Base-by-base conservation (phyloP, 2,888 invertebrate genomes). In the Tiliacea citrago region DNA sequence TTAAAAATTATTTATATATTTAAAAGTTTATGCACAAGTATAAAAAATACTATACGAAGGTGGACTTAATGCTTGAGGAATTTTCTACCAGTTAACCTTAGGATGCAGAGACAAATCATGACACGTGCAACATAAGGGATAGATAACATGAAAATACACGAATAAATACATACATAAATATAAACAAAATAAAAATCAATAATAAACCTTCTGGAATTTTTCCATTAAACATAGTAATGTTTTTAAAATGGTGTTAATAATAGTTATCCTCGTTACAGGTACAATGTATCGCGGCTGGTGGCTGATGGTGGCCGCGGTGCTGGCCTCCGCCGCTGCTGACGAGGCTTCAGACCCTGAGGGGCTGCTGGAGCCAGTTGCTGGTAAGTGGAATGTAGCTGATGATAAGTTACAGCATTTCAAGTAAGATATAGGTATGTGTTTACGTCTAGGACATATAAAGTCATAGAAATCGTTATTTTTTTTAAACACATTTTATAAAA, bases 291-390 rank as follows among this genome's bases (percentile, higher is more conserved):
- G 83, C 60, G 58, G 89, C 79, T 90, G 90, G 89, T 94, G 92
- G 93, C 72, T 93, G 79, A 65, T 92, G 77, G 77, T 92, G 83
- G 90, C 89, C 71, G 86, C 91, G 73, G 88, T 87, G 73, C 84
- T 91, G 73, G 89, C 90, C 51, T 77, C 84, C 45, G 91, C 87
- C 47, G 80, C 90, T 45, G 95, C 94, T 12, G 94, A 95, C 68
- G 95, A 95, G 75, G 91, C 92, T 13, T 86, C 92, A 24, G 94
- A 95, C 72, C 94, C 93, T 70, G 93, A 93, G 55, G 94, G 94
- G 0, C 88, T 94, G 5, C 87, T 92, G 61, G 93, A 93, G 58
- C 84, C 91, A 4, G 88, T 86, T 2, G 79, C 90, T 81, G 93
- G 95, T 95, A 81, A 89, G 92, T 89, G 10, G 29, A 73, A 39